Base-by-base conservation (phyloP, 2,797 vertebrate genomes). In the Podargus strigoides region DNA sequence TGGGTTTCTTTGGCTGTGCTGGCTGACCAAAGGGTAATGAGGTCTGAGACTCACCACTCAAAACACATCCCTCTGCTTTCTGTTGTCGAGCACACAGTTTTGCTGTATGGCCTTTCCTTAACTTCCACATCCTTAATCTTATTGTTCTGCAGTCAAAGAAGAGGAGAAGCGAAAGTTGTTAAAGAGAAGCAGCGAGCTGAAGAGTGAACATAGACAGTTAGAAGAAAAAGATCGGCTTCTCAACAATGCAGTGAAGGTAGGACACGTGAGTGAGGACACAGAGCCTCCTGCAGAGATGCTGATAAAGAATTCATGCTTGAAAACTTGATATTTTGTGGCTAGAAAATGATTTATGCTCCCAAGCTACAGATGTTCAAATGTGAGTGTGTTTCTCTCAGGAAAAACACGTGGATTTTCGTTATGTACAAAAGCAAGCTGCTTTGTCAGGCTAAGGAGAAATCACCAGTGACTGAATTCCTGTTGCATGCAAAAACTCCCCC, bases 101-200 rank as follows among this genome's bases (percentile, higher is more conserved):
- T 70, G 55, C 49, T 27, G 0, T 30, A 3, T 75, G 74, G 39
- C 73, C 69, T 80, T 76, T 64, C 30, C 85, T 78, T 82, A 93
- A 82, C 44, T 42, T 55, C 60, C 73, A 30, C 49, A 79, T 94
- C 79, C 56, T 64, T 72, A 52, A 79, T 24, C 60, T 66, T 76
- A 32, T n/a, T 97, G 81, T 96, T 82, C 68, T 26, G 19, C 94
- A 99, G 99, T 99, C 96, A 98, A 99, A 97, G 99, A 99, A 97
- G 99, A 99, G 64, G 99, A 99, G 97, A 99, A 99, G 96, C 97
- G 98, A 68, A 98, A 99, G 84, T 97, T 99, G 90, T 92, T 99
- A 92, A 98, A 98, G 96, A 98, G 98, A 68, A 99, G 98, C 97
- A 97, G 89, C 1, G 98, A 99, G 95, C 97, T 99, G 96, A 99